Evolutionary conservation across 1,140 invertebrate species (phyloP).

Genomic region (Hyles vespertilio): DNA sequence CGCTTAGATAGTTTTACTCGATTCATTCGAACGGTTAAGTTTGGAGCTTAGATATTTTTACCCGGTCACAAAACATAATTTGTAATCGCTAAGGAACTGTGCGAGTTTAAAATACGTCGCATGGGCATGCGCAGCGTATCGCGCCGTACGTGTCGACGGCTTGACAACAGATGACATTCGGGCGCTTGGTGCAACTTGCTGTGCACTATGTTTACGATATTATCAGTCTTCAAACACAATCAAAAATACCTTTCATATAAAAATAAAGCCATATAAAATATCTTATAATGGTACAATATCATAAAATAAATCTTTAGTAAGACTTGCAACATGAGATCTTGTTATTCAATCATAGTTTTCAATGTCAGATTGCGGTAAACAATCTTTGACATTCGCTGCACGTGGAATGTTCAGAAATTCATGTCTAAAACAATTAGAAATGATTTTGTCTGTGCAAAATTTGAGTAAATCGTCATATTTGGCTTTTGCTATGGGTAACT

Average conservation of each 20-base stretch:
- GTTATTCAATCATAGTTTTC: slow-evolving; percentile 15
- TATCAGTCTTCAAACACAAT: neutral
- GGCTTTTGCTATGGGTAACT: slow-evolving; percentile 13
- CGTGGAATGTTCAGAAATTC: slow-evolving; percentile 17
- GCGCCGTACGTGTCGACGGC: too few species aligned
- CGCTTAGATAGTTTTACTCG: too few species aligned
- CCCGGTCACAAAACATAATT: too few species aligned
- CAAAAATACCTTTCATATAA: neutral
- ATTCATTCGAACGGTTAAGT: too few species aligned
- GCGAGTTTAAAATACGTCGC: too few species aligned
- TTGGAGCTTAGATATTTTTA: too few species aligned
- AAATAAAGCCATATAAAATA: too few species aligned
- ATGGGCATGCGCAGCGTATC: too few species aligned
- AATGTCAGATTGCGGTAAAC: slow-evolving; percentile 4
- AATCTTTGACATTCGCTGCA: neutral
- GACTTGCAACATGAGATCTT: slow-evolving; percentile 4
- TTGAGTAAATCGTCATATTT: slow-evolving; percentile 24
- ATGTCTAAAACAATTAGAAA: slow-evolving; percentile 10
- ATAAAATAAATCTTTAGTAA: too few species aligned
- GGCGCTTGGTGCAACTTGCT: neutral
- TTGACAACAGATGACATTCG: neutral
- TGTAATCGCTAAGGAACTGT: too few species aligned
- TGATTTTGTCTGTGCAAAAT: slow-evolving; percentile 15
- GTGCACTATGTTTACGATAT: neutral
- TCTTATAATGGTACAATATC: too few species aligned